Conservation (phyloP, 30 jellyfish, hydroid and myxozoan species). For the Morbakka virulenta region DNA sequence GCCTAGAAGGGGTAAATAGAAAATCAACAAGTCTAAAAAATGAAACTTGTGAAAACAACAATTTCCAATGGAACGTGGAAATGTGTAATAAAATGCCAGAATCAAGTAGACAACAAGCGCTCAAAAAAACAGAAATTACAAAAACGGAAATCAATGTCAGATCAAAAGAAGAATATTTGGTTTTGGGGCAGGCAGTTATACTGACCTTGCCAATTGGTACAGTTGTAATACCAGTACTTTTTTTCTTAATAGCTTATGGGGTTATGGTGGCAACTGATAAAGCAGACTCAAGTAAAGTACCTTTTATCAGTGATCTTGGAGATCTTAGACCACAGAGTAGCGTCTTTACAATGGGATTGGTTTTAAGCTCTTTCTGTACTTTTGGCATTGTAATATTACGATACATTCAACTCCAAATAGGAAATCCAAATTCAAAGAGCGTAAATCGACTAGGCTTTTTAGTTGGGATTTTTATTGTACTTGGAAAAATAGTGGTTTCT, state of each 20-base stretch:
- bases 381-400: slow-evolving; percentile 9
- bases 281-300: not conserved
- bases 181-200: not conserved
- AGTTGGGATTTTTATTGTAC: not conserved
- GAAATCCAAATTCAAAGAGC: slow-evolving; percentile 3
- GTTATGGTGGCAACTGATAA: not conserved
- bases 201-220: not conserved
- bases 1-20: not conserved
- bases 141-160: not conserved
- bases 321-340: slow-evolving; percentile 49
- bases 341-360: slow-evolving; percentile 29
- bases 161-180: not conserved
- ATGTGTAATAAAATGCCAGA: not conserved
- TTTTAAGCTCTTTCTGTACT: slow-evolving; percentile 20
- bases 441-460: not conserved
- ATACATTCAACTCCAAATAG: slow-evolving; percentile 20
- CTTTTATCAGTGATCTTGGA: slow-evolving; percentile 47
- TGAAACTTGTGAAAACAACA: too few species aligned
- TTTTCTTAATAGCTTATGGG: not conserved
- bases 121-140: not conserved
- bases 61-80: not conserved
- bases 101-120: not conserved
- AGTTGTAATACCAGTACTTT: not conserved
- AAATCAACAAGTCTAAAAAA: not conserved
- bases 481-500: slow-evolving; percentile 25